These are phyloP conservation scores for Brachynemurus nebulosus DNA, from an alignment of 2,888 invertebrate genomes.

Conservation along the genomic window DNA sequence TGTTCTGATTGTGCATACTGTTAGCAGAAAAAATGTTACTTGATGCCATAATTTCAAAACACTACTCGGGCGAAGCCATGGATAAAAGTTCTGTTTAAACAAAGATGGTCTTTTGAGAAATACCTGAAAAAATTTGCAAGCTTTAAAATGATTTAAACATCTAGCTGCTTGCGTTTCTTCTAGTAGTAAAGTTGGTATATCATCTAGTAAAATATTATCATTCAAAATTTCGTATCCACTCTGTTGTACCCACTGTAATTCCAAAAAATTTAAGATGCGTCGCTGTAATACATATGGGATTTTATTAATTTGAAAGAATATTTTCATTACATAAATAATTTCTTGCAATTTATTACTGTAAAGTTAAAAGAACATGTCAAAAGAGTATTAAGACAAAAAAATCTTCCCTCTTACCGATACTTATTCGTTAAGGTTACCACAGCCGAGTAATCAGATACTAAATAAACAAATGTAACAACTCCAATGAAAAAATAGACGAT, in stretches of 20 bases:
- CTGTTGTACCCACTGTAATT: not conserved
- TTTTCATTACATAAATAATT: not conserved
- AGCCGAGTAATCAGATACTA: not conserved
- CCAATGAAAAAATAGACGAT: not conserved
- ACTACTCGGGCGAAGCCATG: no score
- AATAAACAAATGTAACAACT: not conserved
- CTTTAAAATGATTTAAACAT: not conserved
- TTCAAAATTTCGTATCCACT: not conserved
- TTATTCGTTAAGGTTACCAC: not conserved
- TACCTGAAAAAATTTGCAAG: not conserved
- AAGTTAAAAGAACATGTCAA: no score
- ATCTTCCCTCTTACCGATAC: not conserved
- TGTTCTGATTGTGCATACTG: no score
- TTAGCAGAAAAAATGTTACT: no score
- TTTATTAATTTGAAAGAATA: not conserved
- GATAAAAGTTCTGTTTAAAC: no score
- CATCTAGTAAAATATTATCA: not conserved
- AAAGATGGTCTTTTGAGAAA: no score
- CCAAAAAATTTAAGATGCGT: not conserved
- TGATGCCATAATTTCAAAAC: no score
- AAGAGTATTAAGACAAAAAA: no score
- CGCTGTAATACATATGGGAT: not conserved
- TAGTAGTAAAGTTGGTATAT: not conserved
- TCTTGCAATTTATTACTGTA: no score
- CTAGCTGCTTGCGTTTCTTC: not conserved